These are phyloP conservation scores for Oncorhynchus gorbuscha DNA, from an alignment of 2,113 vertebrate species.

Conservation along the genomic window DNA sequence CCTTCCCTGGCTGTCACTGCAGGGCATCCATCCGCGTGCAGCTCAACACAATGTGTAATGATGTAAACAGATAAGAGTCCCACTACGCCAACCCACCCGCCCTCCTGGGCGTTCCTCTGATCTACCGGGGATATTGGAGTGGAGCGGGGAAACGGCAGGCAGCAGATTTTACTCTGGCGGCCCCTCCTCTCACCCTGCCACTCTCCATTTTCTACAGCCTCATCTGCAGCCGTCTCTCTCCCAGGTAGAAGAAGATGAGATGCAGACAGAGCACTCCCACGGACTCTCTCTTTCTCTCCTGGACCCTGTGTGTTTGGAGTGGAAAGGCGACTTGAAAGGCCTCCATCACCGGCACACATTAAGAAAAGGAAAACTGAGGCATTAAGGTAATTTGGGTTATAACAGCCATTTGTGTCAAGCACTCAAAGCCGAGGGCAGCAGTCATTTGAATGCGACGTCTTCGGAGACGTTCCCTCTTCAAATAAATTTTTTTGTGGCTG, in stretches of 20 bases:
- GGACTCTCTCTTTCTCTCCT: background rate
- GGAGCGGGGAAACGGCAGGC: too few relatives aligned
- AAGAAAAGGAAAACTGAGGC: slow-evolving; percentile 72
- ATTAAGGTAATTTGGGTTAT: slow-evolving; percentile 64
- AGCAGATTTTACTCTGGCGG: too few relatives aligned
- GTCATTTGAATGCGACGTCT: slow-evolving; percentile 54
- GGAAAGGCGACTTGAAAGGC: slow-evolving; percentile 62
- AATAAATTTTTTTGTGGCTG: slow-evolving; percentile 24
- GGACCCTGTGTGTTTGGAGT: slow-evolving; percentile 41
- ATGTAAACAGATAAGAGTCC: background rate
- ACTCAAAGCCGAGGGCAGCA: slow-evolving; percentile 58
- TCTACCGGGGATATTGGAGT: background rate
- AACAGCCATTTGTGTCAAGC: slow-evolving; percentile 64
- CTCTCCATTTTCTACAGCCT: too few relatives aligned
- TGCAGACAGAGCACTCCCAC: background rate
- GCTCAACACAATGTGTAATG: background rate
- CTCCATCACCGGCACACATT: slow-evolving; percentile 37
- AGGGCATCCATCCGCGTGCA: background rate
- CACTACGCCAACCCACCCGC: background rate
- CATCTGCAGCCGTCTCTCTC: too few relatives aligned
- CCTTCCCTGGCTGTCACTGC: background rate
- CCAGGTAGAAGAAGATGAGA: too few relatives aligned
- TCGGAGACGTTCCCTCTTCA: slow-evolving; percentile 31
- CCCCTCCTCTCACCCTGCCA: too few relatives aligned
- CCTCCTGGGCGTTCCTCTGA: too few relatives aligned